Evolutionary conservation across 2,113 vertebrate species (phyloP).

Genomic region (Aramus guarauna): DNA sequence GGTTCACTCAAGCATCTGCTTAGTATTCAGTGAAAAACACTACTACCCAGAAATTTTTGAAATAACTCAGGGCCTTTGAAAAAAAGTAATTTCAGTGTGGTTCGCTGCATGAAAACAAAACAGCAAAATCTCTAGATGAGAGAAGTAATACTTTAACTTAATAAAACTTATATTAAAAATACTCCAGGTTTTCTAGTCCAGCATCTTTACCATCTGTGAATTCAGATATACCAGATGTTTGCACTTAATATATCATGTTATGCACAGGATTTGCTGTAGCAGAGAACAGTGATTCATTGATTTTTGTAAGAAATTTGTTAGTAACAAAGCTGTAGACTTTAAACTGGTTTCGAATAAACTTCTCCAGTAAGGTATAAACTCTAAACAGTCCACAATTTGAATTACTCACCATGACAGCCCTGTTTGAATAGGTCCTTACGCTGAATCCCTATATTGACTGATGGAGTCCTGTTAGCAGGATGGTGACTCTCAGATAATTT

Average conservation of each 20-base stretch:
- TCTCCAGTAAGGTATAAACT: not conserved
- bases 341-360: conserved; percentile 18
- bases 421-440: not conserved
- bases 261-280: conserved; percentile 6
- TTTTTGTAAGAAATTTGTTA: conserved; percentile 12
- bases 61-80: not conserved
- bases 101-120: not conserved
- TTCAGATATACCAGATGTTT: conserved; percentile 25
- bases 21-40: not conserved
- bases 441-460: not conserved
- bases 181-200: not conserved
- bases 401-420: not conserved
- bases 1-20: not conserved
- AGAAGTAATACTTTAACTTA: conserved; percentile 8
- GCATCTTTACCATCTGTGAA: conserved; percentile 11
- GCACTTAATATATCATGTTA: not conserved
- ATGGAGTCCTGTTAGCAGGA: not conserved
- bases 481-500: not conserved
- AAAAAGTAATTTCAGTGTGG: conserved; percentile 24
- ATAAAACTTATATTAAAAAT: conserved; percentile 32
- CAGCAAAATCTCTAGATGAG: not conserved
- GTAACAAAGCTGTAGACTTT: not conserved
- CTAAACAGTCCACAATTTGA: not conserved
- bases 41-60: not conserved
- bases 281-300: conserved; percentile 35